Conservation (phyloP, 2,888 invertebrate species). For the Volucella zonaria region DNA sequence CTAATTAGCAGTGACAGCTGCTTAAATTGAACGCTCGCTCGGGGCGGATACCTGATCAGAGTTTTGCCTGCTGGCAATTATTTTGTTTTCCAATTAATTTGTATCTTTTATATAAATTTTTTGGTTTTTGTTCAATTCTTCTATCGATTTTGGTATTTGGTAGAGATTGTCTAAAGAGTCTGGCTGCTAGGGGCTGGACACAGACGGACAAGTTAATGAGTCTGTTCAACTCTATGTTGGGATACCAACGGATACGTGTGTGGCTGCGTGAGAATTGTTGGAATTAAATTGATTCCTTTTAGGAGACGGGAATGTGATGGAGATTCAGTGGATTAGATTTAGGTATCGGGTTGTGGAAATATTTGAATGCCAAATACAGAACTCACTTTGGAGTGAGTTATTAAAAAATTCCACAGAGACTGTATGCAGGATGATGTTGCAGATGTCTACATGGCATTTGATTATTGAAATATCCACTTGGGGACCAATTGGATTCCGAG, state of each 20-base stretch:
- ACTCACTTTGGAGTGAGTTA: too few relatives aligned
- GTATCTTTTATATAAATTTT: constrained; percentile 8
- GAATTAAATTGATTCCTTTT: not conserved
- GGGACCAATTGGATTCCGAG: too few relatives aligned
- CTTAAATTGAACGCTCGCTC: constrained; percentile 13
- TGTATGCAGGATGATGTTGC: too few relatives aligned
- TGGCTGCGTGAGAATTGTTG: constrained; percentile 11
- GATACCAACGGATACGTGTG: not conserved
- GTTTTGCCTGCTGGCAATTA: constrained; percentile 17
- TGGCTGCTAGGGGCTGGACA: constrained; percentile 10
- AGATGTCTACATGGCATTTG: too few relatives aligned
- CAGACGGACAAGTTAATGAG: constrained; percentile 53
- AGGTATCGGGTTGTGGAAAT: not conserved
- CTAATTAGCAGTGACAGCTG: constrained; percentile 54
- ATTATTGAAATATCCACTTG: too few relatives aligned
- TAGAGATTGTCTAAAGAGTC: constrained; percentile 2
- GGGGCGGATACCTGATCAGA: not conserved
- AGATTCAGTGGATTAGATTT: not conserved
- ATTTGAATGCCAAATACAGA: too few relatives aligned
- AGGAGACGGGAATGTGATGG: constrained; percentile 12
- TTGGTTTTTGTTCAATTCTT: constrained; percentile 2
- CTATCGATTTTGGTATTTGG: not conserved
- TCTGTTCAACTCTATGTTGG: constrained; percentile 50
- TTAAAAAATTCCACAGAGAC: too few relatives aligned
- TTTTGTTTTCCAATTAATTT: constrained; percentile 52